Percentiles rank a stretch among this genome's conserved stretches.
Evolutionary conservation across 2,888 invertebrate species (phyloP).

Genomic region (Epirrita christyi): DNA sequence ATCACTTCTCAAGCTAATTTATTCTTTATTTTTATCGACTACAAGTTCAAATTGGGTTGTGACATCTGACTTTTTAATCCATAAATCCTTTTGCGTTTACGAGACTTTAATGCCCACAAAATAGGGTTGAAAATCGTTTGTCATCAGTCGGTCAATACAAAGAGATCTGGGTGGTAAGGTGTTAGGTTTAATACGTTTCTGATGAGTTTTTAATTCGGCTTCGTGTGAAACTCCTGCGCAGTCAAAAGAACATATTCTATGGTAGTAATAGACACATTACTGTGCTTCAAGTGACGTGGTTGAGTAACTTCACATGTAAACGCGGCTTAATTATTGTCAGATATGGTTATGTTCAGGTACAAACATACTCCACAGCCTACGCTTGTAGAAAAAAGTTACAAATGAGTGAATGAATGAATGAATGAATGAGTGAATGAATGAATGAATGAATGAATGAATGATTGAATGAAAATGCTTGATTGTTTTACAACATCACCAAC

Average conservation of each 20-base stretch:
- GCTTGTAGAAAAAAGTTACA: too few species aligned
- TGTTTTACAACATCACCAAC: too few species aligned
- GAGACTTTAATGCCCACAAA: slow-evolving; percentile 14
- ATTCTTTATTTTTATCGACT: background rate
- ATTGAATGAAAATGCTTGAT: too few species aligned
- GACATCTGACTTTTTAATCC: slow-evolving; percentile 18
- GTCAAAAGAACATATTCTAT: slow-evolving; percentile 49
- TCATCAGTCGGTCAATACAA: slow-evolving; percentile 32
- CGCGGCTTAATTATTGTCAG: slow-evolving; percentile 26
- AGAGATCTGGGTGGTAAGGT: slow-evolving; percentile 63
- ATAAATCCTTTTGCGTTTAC: slow-evolving; percentile 11
- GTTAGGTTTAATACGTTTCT: slow-evolving; percentile 77
- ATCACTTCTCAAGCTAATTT: slow-evolving; percentile 24
- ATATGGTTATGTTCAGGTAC: too few species aligned
- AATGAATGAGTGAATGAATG: too few species aligned
- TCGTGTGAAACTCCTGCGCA: slow-evolving; percentile 78
- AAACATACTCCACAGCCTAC: too few species aligned
- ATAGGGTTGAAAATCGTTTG: slow-evolving; percentile 37
- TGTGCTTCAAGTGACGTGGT: slow-evolving; percentile 26
- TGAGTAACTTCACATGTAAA: slow-evolving; percentile 24
- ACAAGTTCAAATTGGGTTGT: slow-evolving; percentile 30
- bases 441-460: too few species aligned
- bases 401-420: too few species aligned
- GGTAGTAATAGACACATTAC: slow-evolving; percentile 31
- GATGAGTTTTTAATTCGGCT: slow-evolving; percentile 80